phyloP scores from a whole-genome alignment of 2,888 invertebrate species.

The Orthonychiurus folsomi region DNA sequence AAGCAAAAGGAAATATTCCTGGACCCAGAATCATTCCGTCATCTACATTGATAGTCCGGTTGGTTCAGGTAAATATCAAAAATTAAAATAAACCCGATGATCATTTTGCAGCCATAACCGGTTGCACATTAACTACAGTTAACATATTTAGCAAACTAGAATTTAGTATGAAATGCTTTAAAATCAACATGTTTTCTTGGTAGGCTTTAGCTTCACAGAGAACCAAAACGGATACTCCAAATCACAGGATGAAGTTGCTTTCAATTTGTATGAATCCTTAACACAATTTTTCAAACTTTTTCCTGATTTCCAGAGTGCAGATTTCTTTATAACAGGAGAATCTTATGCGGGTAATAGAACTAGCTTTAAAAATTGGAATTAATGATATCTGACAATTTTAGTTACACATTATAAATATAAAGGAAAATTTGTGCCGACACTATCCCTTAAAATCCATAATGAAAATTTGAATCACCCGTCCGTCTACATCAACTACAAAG shows the following conservation, averaged over 20 bases:
- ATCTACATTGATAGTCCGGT: slow-evolving; percentile 90
- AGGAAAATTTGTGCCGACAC: slow-evolving; percentile 11
- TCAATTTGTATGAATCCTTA: slow-evolving; percentile 64
- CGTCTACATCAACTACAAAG: neutral
- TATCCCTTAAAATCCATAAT: slow-evolving; percentile 5
- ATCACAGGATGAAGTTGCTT: slow-evolving; percentile 68
- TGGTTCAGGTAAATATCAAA: slow-evolving; percentile 55
- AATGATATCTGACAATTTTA: neutral
- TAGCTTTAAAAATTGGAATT: slow-evolving; percentile 1
- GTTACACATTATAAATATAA: neutral
- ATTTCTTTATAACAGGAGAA: slow-evolving; percentile 80
- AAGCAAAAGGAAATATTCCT: slow-evolving; percentile 51
- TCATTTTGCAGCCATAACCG: slow-evolving; percentile 3
- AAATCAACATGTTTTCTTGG: slow-evolving; percentile 23
- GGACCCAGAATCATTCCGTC: slow-evolving; percentile 70
- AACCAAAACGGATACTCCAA: slow-evolving; percentile 64
- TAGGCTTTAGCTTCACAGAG: slow-evolving; percentile 78
- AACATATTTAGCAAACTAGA: neutral
- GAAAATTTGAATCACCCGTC: neutral
- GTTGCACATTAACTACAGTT: too few species aligned
- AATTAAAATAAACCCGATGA: too few species aligned
- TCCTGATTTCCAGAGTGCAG: slow-evolving; percentile 60
- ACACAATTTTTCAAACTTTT: slow-evolving; percentile 75
- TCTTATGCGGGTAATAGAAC: slow-evolving; percentile 61
- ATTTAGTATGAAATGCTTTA: neutral